Percentiles rank a stretch among this genome's conserved stretches.
phyloP scores from a whole-genome alignment of 2,797 vertebrate species.

The Iguana delicatissima region DNA sequence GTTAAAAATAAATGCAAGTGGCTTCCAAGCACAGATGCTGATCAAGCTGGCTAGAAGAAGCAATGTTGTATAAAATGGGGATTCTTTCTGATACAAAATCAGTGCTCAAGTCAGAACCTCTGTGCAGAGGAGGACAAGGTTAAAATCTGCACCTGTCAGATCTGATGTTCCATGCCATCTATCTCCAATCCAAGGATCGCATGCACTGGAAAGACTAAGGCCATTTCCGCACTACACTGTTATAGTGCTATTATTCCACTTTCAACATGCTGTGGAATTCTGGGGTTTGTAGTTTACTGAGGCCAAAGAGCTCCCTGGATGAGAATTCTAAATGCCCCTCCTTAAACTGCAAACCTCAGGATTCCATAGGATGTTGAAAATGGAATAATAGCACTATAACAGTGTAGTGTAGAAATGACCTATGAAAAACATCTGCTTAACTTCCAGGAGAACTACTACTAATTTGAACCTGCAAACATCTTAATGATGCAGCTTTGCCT shows the following conservation, averaged over 20 bases:
- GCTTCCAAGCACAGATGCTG: not conserved
- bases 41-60: not conserved
- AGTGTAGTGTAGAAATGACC: too few species aligned
- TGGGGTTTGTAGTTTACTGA: too few species aligned
- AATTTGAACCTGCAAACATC: too few species aligned
- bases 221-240: too few species aligned
- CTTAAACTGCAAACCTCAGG: too few species aligned
- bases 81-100: not conserved
- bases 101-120: not conserved
- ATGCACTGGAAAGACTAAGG: not conserved
- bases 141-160: not conserved
- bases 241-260: too few species aligned
- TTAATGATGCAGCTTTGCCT: too few species aligned
- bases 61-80: not conserved
- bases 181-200: not conserved
- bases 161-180: not conserved
- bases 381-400: too few species aligned
- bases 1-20: constrained; percentile 2
- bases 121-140: not conserved
- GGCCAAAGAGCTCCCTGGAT: too few species aligned
- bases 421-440: not conserved
- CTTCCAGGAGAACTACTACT: not conserved
- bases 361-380: too few species aligned
- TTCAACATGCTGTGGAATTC: too few species aligned
- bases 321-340: too few species aligned